A percentile compares a stretch with the other conserved stretches of the same genome.
phyloP scores from a whole-genome alignment of 2,797 vertebrate species.

The Pseudochirops corinnae region DNA sequence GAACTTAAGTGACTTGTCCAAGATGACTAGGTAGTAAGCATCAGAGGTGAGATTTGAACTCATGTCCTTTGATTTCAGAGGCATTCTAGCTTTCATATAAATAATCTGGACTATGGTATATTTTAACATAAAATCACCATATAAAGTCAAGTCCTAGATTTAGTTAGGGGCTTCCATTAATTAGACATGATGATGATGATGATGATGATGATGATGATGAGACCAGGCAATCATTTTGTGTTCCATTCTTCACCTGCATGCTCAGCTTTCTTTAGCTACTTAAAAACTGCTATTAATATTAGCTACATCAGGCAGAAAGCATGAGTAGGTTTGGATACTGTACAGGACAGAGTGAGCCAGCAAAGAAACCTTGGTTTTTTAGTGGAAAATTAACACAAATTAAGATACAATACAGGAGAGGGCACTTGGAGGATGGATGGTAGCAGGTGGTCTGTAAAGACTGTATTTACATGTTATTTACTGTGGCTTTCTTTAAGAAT shows the following conservation, averaged over 20 bases:
- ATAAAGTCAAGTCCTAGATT: background rate
- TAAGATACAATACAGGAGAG: background rate
- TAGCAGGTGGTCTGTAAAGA: background rate
- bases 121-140: background rate
- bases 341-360: background rate
- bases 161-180: background rate
- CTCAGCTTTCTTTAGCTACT: background rate
- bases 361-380: background rate
- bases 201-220: background rate
- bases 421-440: background rate
- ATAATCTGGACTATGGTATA: background rate
- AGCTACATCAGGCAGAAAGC: background rate
- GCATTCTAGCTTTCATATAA: background rate
- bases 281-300: background rate
- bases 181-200: background rate
- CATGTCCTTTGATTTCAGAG: background rate
- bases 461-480: background rate
- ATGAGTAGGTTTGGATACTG: background rate
- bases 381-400: background rate
- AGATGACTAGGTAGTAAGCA: background rate
- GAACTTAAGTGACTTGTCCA: background rate
- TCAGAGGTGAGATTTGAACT: background rate
- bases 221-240: background rate
- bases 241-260: background rate
- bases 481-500: background rate